Evolutionary conservation across 2,797 vertebrate species (phyloP).

Genomic region (Lophotriccus pileatus): DNA sequence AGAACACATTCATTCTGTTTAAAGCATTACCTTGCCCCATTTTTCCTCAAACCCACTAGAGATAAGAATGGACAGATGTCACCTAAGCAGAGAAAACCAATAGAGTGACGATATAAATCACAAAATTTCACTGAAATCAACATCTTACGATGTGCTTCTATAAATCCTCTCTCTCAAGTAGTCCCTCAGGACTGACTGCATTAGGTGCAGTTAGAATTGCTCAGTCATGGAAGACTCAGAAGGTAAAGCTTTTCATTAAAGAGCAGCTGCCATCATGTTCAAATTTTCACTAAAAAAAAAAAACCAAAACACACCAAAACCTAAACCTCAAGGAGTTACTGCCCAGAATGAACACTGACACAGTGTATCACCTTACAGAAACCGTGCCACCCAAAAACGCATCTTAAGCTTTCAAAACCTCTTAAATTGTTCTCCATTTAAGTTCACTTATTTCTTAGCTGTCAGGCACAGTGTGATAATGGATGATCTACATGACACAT

Average conservation of each 20-base stretch:
- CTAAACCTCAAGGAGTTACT: neutral
- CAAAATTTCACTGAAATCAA: neutral
- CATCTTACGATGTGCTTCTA: neutral
- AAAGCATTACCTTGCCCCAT: neutral
- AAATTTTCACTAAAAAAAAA: neutral
- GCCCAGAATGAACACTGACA: neutral
- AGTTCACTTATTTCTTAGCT: neutral
- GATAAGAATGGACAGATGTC: neutral
- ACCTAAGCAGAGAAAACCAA: neutral
- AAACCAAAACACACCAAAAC: neutral
- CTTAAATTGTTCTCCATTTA: neutral
- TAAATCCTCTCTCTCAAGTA: neutral
- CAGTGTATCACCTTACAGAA: neutral
- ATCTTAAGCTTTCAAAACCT: neutral
- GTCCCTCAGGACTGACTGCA: neutral
- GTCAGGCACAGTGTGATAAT: neutral
- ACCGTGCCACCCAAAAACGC: neutral
- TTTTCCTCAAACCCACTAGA: neutral
- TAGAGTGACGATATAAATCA: neutral
- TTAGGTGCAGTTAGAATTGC: neutral
- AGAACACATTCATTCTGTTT: neutral
- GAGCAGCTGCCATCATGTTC: neutral
- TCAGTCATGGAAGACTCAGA: neutral
- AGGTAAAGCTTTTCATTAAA: neutral
- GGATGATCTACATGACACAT: neutral